Conservation (phyloP, 1,140 invertebrate genomes). For the Caenorhabditis elegans region DNA sequence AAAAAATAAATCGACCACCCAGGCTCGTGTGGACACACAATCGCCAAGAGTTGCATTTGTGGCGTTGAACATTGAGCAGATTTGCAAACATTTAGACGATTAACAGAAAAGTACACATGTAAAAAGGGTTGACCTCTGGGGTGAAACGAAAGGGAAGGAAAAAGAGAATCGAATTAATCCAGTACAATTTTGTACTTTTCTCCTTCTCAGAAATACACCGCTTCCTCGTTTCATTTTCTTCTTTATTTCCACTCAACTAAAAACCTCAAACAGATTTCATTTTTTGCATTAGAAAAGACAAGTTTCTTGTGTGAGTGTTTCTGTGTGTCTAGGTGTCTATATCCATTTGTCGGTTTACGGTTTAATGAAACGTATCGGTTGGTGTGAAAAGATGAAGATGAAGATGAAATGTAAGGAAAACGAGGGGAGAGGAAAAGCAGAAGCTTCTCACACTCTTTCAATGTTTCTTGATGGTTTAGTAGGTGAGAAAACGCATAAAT, state of each 20-base stretch:
- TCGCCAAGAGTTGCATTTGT: too few species aligned
- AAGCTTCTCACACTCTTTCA: neutral
- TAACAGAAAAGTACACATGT: conserved; percentile 15
- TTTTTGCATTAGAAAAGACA: neutral
- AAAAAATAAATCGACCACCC: neutral
- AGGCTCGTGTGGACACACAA: neutral
- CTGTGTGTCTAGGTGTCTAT: neutral
- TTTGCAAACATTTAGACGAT: conserved; percentile 25
- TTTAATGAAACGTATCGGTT: conserved; percentile 33
- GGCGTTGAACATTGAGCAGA: too few species aligned
- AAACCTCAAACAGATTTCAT: neutral
- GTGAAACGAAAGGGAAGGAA: neutral
- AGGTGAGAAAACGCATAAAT: conserved; percentile 14
- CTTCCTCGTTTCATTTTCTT: neutral
- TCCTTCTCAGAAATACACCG: neutral
- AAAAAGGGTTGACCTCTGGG: conserved; percentile 1
- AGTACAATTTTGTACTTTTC: conserved; percentile 1
- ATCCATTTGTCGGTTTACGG: conserved; percentile 25
- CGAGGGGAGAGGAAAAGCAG: neutral
- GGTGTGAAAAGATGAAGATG: conserved; percentile 23
- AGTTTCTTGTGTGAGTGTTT: neutral
- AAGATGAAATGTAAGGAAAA: neutral
- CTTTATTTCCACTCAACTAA: neutral
- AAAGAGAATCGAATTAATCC: neutral
- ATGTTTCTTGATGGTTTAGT: conserved; percentile 2